A percentile compares a stretch with the other conserved stretches of the same genome.
Evolutionary conservation across 2,113 vertebrate genomes (phyloP).

Genomic region (Callospermophilus lateralis): DNA sequence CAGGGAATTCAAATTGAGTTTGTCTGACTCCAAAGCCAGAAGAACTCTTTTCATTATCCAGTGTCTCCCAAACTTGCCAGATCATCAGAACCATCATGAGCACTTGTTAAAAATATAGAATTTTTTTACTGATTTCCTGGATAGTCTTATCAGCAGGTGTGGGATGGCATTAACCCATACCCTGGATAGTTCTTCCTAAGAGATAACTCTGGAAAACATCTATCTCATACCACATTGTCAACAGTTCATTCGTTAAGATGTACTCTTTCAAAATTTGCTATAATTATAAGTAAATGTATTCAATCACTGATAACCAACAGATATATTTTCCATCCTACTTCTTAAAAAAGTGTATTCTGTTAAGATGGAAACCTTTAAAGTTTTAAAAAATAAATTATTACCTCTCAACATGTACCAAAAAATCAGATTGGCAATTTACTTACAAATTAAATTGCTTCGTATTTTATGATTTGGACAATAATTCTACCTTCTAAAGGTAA

Average conservation of each 20-base stretch:
- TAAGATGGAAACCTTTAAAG: conserved; percentile 18
- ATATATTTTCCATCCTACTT: conserved; percentile 44
- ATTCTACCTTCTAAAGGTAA: neutral
- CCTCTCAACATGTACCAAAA: neutral
- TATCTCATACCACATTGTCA: neutral
- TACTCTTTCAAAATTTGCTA: conserved; percentile 33
- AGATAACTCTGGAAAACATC: neutral
- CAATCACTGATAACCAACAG: neutral
- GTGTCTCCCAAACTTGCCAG: conserved; percentile 42
- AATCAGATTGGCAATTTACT: conserved; percentile 3
- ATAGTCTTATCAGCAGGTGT: neutral
- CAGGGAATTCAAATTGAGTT: conserved; percentile 9
- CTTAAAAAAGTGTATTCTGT: neutral
- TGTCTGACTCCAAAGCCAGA: neutral
- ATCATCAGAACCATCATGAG: neutral
- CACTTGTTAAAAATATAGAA: conserved; percentile 50
- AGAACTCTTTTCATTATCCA: conserved; percentile 29
- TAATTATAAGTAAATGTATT: conserved; percentile 31
- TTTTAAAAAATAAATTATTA: conserved; percentile 63
- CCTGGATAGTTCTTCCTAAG: conserved; percentile 15
- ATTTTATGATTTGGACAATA: conserved; percentile 36
- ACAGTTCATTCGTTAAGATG: neutral
- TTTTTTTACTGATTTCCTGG: neutral
- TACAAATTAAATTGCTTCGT: conserved; percentile 51
- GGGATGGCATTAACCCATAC: neutral